These are phyloP conservation scores for Hippoglossus stenolepis DNA, from an alignment of 2,113 vertebrate genomes.

Conservation along the genomic window DNA sequence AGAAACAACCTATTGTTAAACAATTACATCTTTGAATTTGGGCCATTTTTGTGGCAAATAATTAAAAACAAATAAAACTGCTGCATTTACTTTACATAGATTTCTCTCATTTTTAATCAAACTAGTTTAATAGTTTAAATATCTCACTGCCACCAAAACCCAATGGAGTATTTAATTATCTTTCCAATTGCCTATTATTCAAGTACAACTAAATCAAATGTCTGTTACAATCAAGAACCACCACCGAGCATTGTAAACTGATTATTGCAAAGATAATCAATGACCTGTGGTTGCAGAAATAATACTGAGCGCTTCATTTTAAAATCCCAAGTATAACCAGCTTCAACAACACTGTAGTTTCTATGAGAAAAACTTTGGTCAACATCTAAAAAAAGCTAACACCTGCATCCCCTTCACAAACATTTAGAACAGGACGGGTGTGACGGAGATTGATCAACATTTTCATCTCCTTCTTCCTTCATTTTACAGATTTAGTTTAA, in stretches of 20 bases:
- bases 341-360: slow-evolving; percentile 13
- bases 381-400: slow-evolving; percentile 8
- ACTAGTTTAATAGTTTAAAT: neutral
- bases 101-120: neutral
- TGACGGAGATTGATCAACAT: slow-evolving; percentile 4
- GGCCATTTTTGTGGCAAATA: neutral
- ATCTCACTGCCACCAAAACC: neutral
- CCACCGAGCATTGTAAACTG: slow-evolving; percentile 18
- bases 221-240: slow-evolving; percentile 7
- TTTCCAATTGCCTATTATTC: slow-evolving; percentile 1
- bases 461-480: neutral
- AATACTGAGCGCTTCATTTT: slow-evolving; percentile 15
- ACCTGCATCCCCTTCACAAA: neutral
- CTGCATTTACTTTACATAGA: slow-evolving; percentile 3
- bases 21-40: neutral
- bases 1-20: neutral
- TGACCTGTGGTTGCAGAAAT: slow-evolving; percentile 17
- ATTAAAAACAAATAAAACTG: slow-evolving; percentile 7
- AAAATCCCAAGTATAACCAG: neutral
- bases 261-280: slow-evolving; percentile 20
- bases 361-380: slow-evolving; percentile 47
- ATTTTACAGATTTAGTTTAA: neutral
- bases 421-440: neutral
- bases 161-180: neutral
- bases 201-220: slow-evolving; percentile 16